Evolutionary conservation across 2,113 vertebrate species (phyloP).

Genomic region (Carassius auratus): DNA sequence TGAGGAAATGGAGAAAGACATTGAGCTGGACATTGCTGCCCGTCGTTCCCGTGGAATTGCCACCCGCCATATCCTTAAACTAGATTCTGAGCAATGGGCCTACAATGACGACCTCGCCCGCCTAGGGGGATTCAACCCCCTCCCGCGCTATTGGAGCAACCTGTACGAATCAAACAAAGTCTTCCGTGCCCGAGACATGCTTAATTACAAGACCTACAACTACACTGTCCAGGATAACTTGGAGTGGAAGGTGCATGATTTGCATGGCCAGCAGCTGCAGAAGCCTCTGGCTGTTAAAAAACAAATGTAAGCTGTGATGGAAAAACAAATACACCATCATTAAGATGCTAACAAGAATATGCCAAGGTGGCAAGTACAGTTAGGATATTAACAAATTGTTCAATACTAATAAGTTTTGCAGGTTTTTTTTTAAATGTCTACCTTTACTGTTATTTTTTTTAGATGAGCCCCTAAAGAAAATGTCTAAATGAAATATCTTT

Average conservation of each 20-base stretch:
- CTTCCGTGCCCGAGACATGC: constrained; percentile 60
- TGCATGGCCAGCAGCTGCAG: constrained; percentile 54
- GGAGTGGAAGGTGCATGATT: constrained; percentile 61
- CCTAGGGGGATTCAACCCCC: constrained; percentile 62
- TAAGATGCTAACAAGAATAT: neutral
- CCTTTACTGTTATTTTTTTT: neutral
- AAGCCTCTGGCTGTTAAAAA: constrained; percentile 51
- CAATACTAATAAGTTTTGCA: constrained; percentile 3
- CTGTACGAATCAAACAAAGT: constrained; percentile 65
- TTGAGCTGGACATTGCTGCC: constrained; percentile 53
- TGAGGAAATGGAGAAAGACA: constrained; percentile 65
- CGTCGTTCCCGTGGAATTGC: constrained; percentile 55
- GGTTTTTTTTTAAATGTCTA: neutral
- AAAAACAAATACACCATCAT: neutral
- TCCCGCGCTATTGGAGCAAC: constrained; percentile 59
- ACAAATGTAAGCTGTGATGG: constrained; percentile 27
- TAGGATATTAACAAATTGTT: constrained; percentile 2
- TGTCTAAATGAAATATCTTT: neutral
- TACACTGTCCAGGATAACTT: constrained; percentile 60
- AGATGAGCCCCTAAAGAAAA: neutral
- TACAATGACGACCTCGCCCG: constrained; percentile 68
- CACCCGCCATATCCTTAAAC: constrained; percentile 65
- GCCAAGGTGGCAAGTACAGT: neutral
- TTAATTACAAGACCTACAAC: constrained; percentile 63
- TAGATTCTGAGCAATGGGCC: constrained; percentile 68